Evolutionary conservation across 1,140 invertebrate species (phyloP), one percentile per base, ranked within the genome.

Genomic region (Caerostris darwini): DNA sequence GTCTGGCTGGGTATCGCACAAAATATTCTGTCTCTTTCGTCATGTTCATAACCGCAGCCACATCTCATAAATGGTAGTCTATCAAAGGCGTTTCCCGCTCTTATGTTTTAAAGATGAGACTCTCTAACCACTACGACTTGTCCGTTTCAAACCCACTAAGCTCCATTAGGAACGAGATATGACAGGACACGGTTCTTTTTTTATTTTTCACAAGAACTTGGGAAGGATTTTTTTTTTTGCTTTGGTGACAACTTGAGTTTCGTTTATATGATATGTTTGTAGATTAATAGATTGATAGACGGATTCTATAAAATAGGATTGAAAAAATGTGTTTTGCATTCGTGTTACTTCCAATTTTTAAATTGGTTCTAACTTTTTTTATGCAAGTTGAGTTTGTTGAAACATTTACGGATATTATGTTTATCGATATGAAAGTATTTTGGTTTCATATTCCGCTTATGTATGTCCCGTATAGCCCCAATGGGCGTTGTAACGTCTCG

Each of bases 141-240:
- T 90, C 88, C 88, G 56, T 77, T 90, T 90, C 88, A 90, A 90
- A 90, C 61, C 67, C 88, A 90, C 88, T 90, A 90, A 90, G 67
- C 88, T 69, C 53, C 64, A 57, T 61, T 64, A 64, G 86, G 64
- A 88, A 88, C 61, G 86, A 88, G 86, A 88, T 88, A 88, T 88
- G 86, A 88, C 59, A 54, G 61, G 86, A 64, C 83, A 59, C 7
- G 53, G 59, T 50, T 53, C 61, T 17, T 67, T 17, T 77, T 12
- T 53, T 34, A 7, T 77, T 77, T 77, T 77, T 77, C 34, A 34
- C 34, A 2, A 34, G 34, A 34, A 34, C 34, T 34, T 64, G 61
- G 61, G 4, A 5, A 5, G 17, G 17, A 17, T 64, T 17, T 12
- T 64, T 12, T 64, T 64, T 14, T 64, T 4, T 64, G 61, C 12